phyloP scores from a whole-genome alignment of 2,888 invertebrate species.

The Sceliomorpha sp. region DNA sequence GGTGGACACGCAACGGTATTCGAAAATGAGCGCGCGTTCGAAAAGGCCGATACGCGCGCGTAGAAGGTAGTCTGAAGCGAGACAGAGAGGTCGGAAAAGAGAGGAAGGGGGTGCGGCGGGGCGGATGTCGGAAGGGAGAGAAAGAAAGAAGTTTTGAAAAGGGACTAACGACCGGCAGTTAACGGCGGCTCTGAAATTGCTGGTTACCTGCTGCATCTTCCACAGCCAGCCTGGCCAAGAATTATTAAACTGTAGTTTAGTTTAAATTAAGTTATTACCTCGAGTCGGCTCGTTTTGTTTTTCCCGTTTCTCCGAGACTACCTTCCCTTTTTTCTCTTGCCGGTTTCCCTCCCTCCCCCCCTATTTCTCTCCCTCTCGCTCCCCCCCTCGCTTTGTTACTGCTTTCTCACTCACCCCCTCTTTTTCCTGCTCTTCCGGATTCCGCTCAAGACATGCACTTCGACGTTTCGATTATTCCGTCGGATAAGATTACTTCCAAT shows the following conservation, averaged over 20 bases:
- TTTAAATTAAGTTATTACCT: constrained; percentile 81
- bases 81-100: constrained; percentile 36
- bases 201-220: constrained; percentile 77
- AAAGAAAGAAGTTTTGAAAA: constrained; percentile 80
- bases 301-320: constrained; percentile 59
- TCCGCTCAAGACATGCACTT: constrained; percentile 1
- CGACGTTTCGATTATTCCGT: constrained; percentile 15
- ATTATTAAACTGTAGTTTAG: constrained; percentile 81
- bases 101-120: constrained; percentile 34
- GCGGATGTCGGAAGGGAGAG: constrained; percentile 61
- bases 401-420: constrained; percentile 19
- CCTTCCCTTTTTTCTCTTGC: constrained; percentile 46
- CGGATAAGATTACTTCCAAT: neutral
- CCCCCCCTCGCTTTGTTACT: constrained; percentile 32
- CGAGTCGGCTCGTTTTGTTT: constrained; percentile 72
- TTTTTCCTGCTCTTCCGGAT: constrained; percentile 45
- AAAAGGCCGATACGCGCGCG: constrained; percentile 47
- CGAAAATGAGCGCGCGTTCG: constrained; percentile 70
- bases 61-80: constrained; percentile 45
- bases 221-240: constrained; percentile 75
- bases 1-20: constrained; percentile 65
- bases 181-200: constrained; percentile 81
- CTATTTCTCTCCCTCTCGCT: constrained; percentile 15
- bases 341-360: constrained; percentile 23
- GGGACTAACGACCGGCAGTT: constrained; percentile 81